These are phyloP conservation scores for Polyommatus iphigenia DNA, from an alignment of 2,888 invertebrate species.

Conservation along the genomic window DNA sequence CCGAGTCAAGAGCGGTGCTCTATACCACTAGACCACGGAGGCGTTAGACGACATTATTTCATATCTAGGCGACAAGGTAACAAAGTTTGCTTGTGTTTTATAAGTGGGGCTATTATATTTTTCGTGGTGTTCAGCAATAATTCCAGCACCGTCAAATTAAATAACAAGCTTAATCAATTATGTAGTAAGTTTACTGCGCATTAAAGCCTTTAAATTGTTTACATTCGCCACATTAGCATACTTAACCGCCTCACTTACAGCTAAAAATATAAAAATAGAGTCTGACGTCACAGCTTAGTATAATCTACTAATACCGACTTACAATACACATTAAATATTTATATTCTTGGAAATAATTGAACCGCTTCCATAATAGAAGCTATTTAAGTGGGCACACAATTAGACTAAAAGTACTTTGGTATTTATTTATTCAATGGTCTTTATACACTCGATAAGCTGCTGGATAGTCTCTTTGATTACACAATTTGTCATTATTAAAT, in stretches of 20 bases:
- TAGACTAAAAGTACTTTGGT: neutral
- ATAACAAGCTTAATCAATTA: slow-evolving; percentile 13
- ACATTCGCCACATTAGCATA: slow-evolving; percentile 11
- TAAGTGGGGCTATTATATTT: neutral
- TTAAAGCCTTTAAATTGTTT: slow-evolving; percentile 14
- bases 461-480: neutral
- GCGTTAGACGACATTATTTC: no score
- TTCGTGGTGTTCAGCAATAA: neutral
- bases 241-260: neutral
- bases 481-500: neutral
- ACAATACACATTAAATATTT: neutral
- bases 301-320: slow-evolving; percentile 14
- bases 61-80: neutral
- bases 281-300: slow-evolving; percentile 8
- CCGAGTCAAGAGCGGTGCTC: no score
- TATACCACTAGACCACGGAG: no score
- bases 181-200: slow-evolving; percentile 3
- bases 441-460: neutral
- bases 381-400: neutral
- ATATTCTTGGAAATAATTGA: neutral
- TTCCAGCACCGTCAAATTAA: slow-evolving; percentile 11
- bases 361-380: slow-evolving; percentile 4
- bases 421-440: neutral
- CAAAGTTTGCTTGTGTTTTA: neutral
- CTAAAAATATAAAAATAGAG: slow-evolving; percentile 12